Evolutionary conservation across 2,888 invertebrate species (phyloP).

Genomic region (Phortica magna): DNA sequence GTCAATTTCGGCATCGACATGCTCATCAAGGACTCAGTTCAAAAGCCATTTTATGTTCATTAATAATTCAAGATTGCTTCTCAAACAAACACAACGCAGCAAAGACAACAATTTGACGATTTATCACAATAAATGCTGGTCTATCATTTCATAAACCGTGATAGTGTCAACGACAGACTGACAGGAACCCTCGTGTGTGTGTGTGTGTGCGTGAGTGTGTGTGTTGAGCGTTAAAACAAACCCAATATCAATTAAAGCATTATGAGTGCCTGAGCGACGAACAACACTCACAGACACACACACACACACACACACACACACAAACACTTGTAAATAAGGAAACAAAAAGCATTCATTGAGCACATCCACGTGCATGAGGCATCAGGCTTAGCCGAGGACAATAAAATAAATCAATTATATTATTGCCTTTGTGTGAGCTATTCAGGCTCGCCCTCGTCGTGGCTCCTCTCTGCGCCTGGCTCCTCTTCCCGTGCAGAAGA

Average conservation of each 20-base stretch:
- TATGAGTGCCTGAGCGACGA: neutral
- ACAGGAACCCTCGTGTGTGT: neutral
- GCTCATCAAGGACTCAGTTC: neutral
- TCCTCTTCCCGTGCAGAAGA: conserved; percentile 2
- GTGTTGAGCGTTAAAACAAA: neutral
- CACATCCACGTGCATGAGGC: conserved; percentile 1
- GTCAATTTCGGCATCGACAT: neutral
- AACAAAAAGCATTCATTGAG: conserved; percentile 3
- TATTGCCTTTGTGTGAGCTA: conserved; percentile 33
- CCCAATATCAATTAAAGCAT: conserved; percentile 29
- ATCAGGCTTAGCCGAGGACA: conserved; percentile 29
- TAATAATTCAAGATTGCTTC: conserved; percentile 18
- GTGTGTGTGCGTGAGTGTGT: neutral
- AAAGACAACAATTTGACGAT: conserved; percentile 1
- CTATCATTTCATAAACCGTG: conserved; percentile 14
- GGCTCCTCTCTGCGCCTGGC: neutral
- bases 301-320: too few species aligned
- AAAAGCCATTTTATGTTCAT: conserved; percentile 13
- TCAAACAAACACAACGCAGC: neutral
- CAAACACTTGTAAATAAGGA: neutral
- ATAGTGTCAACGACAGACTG: conserved; percentile 35
- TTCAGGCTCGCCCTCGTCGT: neutral
- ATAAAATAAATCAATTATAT: conserved; percentile 42
- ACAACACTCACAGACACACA: conserved; percentile 11
- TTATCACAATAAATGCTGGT: conserved; percentile 16